A percentile compares a stretch with the other conserved stretches of the same genome.
Evolutionary conservation across 2,888 invertebrate genomes (phyloP).

Genomic region (Molorchus minor): DNA sequence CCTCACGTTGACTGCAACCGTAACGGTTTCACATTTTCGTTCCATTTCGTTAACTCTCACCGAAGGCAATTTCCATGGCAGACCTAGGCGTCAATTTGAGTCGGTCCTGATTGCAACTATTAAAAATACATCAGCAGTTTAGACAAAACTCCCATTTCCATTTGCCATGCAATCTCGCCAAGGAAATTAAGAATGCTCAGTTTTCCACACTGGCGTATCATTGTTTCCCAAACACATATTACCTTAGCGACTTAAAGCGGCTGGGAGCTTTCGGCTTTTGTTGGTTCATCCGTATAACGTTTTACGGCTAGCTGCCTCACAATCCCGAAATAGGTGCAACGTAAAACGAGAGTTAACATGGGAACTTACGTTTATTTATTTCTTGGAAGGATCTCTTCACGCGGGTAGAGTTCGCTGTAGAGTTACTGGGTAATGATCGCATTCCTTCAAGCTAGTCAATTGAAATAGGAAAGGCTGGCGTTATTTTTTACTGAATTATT

Average conservation of each 20-base stretch:
- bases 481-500: too few relatives aligned
- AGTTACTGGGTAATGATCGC: too few relatives aligned
- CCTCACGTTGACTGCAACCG: too few relatives aligned
- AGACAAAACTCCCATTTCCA: slow-evolving; percentile 7
- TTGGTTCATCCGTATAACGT: slow-evolving; percentile 1
- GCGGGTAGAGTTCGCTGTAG: too few relatives aligned
- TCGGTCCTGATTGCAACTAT: not conserved
- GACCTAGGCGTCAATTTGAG: not conserved
- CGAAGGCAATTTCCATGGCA: too few relatives aligned
- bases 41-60: too few relatives aligned
- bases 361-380: not conserved
- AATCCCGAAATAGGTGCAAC: not conserved
- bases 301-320: slow-evolving; percentile 9
- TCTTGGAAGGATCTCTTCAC: too few relatives aligned
- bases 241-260: slow-evolving; percentile 11
- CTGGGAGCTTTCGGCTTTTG: slow-evolving; percentile 5
- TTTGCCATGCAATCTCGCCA: slow-evolving; percentile 16
- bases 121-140: slow-evolving; percentile 9
- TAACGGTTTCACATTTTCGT: too few relatives aligned
- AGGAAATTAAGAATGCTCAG: slow-evolving; percentile 20
- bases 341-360: not conserved
- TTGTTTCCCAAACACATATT: slow-evolving; percentile 14
- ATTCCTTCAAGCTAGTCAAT: too few relatives aligned
- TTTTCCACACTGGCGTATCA: not conserved
- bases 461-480: too few relatives aligned